Evolutionary conservation across 2,113 vertebrate genomes (phyloP).

Genomic region (Scomber scombrus): DNA sequence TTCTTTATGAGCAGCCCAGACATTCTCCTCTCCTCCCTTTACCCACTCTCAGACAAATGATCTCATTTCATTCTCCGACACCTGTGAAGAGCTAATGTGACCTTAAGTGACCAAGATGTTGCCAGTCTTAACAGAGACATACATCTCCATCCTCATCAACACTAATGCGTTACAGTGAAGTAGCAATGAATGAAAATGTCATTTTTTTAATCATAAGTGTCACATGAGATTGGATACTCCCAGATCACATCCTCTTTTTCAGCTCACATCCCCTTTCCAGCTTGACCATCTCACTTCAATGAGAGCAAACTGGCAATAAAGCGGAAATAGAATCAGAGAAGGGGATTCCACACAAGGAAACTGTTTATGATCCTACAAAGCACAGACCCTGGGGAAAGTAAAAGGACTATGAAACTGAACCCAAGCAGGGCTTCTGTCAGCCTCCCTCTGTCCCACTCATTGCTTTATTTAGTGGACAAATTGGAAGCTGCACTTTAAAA

Average conservation of each 20-base stretch:
- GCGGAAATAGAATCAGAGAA: conserved; percentile 72
- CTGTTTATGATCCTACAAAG: conserved; percentile 68
- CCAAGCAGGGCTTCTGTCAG: conserved; percentile 68
- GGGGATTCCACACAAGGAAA: conserved; percentile 72
- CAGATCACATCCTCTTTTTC: conserved; percentile 80
- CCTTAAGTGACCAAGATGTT: conserved; percentile 66
- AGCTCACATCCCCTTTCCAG: conserved; percentile 83
- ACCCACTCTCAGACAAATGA: conserved; percentile 77
- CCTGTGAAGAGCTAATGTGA: conserved; percentile 85
- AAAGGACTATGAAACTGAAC: conserved; percentile 66
- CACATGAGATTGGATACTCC: conserved; percentile 67
- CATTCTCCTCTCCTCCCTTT: conserved; percentile 52
- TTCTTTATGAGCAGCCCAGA: conserved; percentile 64
- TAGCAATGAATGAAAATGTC: conserved; percentile 35
- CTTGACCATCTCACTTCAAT: conserved; percentile 66
- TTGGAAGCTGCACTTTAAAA: neutral
- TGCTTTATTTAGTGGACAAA: conserved; percentile 27
- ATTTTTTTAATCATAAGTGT: conserved; percentile 31
- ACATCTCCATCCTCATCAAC: conserved; percentile 7
- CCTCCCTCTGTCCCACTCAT: conserved; percentile 24
- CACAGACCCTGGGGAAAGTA: conserved; percentile 60
- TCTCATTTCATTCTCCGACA: conserved; percentile 88
- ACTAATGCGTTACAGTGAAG: neutral
- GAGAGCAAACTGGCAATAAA: conserved; percentile 62
- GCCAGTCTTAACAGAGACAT: conserved; percentile 15